These are phyloP conservation scores for Anguilla obscura DNA, from an alignment of 2,797 vertebrate species.

Conservation along the genomic window DNA sequence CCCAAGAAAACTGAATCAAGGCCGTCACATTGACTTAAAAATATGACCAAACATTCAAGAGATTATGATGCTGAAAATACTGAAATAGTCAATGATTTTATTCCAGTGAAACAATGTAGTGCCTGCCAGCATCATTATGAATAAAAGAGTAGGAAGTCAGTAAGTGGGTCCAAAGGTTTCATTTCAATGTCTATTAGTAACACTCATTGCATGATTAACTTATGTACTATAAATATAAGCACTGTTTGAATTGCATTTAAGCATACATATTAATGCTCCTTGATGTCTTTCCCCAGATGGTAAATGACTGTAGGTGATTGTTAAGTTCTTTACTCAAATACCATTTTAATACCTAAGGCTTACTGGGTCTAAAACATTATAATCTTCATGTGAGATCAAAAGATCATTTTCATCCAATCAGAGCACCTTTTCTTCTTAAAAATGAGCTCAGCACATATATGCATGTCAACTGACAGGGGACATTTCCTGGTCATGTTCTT, in stretches of 20 bases:
- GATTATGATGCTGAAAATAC: background rate
- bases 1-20: background rate
- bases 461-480: background rate
- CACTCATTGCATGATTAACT: background rate
- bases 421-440: conserved; percentile 22
- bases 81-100: background rate
- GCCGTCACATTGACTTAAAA: background rate
- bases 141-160: background rate
- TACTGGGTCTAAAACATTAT: conserved; percentile 24
- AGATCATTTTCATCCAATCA: conserved; percentile 29
- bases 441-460: background rate
- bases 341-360: conserved; percentile 21
- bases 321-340: conserved; percentile 1
- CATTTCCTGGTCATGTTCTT: background rate
- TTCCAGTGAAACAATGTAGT: background rate
- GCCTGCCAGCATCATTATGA: background rate
- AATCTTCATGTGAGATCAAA: conserved; percentile 28
- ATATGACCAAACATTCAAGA: background rate
- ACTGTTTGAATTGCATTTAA: background rate
- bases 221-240: background rate
- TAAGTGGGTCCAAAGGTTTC: background rate
- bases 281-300: conserved; percentile 25
- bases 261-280: background rate
- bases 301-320: conserved; percentile 12
- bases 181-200: conserved; percentile 8